These are phyloP conservation scores for Monopis laevigella DNA, from an alignment of 2,888 invertebrate genomes.

Conservation along the genomic window DNA sequence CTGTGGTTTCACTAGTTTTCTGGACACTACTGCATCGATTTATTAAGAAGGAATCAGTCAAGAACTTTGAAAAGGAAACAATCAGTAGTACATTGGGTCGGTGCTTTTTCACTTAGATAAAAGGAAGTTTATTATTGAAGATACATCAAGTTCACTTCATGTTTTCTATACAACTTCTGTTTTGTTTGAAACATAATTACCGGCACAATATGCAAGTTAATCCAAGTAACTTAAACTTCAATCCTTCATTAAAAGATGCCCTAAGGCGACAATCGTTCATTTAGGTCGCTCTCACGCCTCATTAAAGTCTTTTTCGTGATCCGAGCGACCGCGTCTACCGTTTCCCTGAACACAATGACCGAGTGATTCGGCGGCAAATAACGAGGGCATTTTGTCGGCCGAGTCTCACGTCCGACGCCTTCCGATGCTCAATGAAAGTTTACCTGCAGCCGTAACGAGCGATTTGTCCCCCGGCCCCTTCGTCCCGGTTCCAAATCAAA, in stretches of 20 bases:
- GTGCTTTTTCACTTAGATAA: no score
- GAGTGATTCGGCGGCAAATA: constrained; percentile 68
- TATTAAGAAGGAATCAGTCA: no score
- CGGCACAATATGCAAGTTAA: no score
- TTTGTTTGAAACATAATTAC: no score
- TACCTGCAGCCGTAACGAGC: constrained; percentile 68
- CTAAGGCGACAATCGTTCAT: constrained; percentile 55
- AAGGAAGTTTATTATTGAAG: no score
- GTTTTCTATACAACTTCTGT: no score
- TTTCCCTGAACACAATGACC: constrained; percentile 65
- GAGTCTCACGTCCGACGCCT: constrained; percentile 67
- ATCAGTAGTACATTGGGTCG: no score
- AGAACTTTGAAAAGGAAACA: no score
- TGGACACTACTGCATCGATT: no score
- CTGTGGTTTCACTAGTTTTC: no score
- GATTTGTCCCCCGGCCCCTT: constrained; percentile 62
- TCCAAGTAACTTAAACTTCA: constrained; percentile 49
- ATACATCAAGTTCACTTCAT: no score
- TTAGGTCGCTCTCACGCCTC: constrained; percentile 64
- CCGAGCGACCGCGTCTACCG: constrained; percentile 65
- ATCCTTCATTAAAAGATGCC: constrained; percentile 57
- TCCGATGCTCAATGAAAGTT: constrained; percentile 69
- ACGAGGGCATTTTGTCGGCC: constrained; percentile 67
- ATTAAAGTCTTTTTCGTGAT: constrained; percentile 65
- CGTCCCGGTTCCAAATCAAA: constrained; percentile 61